Base-by-base conservation (phyloP, 2,113 vertebrate genomes). In the Ammodytes marinus region DNA sequence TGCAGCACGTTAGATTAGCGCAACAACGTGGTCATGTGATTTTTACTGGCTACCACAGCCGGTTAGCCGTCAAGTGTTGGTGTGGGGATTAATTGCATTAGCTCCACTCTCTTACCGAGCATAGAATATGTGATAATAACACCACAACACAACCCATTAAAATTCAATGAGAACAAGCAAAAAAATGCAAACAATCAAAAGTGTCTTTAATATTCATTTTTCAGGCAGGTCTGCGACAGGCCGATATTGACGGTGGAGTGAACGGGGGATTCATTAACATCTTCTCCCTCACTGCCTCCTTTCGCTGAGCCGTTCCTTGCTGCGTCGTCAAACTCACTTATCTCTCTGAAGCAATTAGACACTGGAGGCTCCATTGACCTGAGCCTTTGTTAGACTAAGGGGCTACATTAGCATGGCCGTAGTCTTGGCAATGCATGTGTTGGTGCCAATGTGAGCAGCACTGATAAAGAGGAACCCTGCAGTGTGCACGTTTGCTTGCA, bases 331-430 rank as follows among this genome's bases (percentile, higher is more conserved):
- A 93, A 94, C 85, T 91, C 92, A 84, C 92, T 95, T 95, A 95
- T 96, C 95, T 95, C 92, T 90, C 86, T 74, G 86, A 95, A 94
- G 94, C 93, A 95, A 95, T 95, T 95, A 95, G 92, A 85, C 92
- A 94, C 95, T 86, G 83, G 93, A 95, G 93, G 93, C 95, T 94
- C 87, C 91, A 89, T 88, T 95, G 94, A 95, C 94, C 94, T 87
- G 89, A 77, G 88, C 90, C 87, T 95, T 95, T 95, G 94, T 95
- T 89, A 85, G 88, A 89, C 87, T 87, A 83, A 86, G 88, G 73
- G 93, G 91, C 69, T 86, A 92, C 91, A 93, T 94, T 92, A 92
- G 85, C 90, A 88, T 87, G 91, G 91, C 91, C 81, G 54, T 85
- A 86, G 90, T 79, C 87, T 82, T 93, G 89, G 91, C 86, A 84